Percentiles rank a stretch among this genome's conserved stretches.
Conservation (phyloP, 2,797 vertebrate species). For the Sebastes minor region DNA sequence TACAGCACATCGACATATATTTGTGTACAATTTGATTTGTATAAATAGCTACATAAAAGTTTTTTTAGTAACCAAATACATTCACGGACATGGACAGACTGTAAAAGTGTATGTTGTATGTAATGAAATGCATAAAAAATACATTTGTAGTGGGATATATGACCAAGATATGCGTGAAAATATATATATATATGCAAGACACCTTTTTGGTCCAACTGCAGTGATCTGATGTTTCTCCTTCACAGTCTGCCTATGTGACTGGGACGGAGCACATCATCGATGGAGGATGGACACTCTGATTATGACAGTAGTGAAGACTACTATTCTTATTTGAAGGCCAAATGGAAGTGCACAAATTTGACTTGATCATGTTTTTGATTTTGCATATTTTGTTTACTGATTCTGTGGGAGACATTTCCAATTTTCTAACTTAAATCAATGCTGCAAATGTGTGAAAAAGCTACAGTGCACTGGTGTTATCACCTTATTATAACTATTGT, state of each 20-base stretch:
- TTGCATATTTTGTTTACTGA: background rate
- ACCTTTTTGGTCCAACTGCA: no score
- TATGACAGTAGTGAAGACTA: background rate
- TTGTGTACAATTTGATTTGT: no score
- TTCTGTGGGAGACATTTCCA: background rate
- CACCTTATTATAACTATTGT: background rate
- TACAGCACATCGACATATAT: background rate
- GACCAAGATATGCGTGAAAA: no score
- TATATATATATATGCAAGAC: no score
- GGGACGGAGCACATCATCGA: conserved; percentile 94
- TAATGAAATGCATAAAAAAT: no score
- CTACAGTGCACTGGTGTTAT: background rate
- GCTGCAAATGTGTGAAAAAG: background rate
- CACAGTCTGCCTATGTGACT: conserved; percentile 92
- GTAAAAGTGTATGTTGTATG: no score
- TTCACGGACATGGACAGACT: no score
- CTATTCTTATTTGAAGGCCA: background rate
- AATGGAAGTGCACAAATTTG: background rate
- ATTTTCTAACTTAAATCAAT: background rate
- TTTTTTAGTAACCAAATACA: no score
- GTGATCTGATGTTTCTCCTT: conserved; percentile 15
- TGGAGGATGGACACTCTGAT: conserved; percentile 93
- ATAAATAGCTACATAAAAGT: no score
- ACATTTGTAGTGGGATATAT: no score
- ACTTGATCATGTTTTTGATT: background rate